phyloP scores from a whole-genome alignment of 1,140 invertebrate species.

The Zaprionus africanus region DNA sequence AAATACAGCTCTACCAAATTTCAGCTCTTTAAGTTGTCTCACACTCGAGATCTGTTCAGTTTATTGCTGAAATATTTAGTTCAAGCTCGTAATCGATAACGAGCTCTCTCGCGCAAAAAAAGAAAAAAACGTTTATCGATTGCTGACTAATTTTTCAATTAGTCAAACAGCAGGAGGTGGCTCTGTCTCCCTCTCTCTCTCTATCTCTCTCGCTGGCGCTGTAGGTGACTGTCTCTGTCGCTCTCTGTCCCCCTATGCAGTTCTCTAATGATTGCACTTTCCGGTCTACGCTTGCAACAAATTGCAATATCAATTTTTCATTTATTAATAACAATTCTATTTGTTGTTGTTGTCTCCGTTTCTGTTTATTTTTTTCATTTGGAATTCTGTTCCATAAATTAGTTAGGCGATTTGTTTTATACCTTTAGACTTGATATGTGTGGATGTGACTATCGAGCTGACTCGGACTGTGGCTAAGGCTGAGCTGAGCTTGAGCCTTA shows the following conservation, averaged over 20 bases:
- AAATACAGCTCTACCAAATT: neutral
- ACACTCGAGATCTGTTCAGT: neutral
- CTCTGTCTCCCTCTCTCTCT: neutral
- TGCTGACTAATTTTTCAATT: slow-evolving; percentile 32
- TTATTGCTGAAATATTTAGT: neutral
- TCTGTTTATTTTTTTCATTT: slow-evolving; percentile 16
- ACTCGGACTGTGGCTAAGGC: neutral
- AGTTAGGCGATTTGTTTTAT: slow-evolving; percentile 41
- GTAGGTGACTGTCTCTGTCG: slow-evolving; percentile 3
- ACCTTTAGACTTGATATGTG: slow-evolving; percentile 36
- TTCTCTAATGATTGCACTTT: slow-evolving; percentile 64
- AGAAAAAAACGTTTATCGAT: neutral
- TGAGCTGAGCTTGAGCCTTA: slow-evolving; percentile 7
- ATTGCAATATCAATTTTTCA: slow-evolving; percentile 62
- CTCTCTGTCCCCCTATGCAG: slow-evolving; percentile 26
- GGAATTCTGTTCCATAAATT: slow-evolving; percentile 65
- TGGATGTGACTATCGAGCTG: slow-evolving; percentile 8
- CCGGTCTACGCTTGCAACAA: slow-evolving; percentile 61
- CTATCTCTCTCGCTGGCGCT: neutral
- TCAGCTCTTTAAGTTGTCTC: neutral
- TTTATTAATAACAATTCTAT: slow-evolving; percentile 20
- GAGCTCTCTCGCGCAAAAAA: neutral
- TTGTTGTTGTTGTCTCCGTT: slow-evolving; percentile 8
- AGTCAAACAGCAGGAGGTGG: slow-evolving; percentile 30
- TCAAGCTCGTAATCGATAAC: slow-evolving; percentile 12